These are phyloP conservation scores for Heterohyrax brucei DNA, from an alignment of 2,797 vertebrate species.

Conservation along the genomic window DNA sequence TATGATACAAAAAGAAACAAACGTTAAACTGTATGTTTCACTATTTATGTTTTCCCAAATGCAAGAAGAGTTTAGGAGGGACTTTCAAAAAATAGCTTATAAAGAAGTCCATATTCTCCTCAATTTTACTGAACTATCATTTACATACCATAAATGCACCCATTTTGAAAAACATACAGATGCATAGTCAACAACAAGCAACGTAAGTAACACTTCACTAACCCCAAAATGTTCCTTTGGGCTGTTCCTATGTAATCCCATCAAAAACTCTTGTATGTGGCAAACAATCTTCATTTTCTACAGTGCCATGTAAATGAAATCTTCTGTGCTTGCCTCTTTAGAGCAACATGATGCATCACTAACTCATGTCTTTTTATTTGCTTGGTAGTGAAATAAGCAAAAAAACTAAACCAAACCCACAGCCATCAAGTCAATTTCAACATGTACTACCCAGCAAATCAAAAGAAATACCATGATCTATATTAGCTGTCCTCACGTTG, in stretches of 20 bases:
- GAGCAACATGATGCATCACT: background rate
- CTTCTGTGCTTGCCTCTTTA: slow-evolving; percentile 19
- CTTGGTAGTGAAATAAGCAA: background rate
- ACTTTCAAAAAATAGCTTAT: slow-evolving; percentile 28
- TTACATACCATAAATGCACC: slow-evolving; percentile 1
- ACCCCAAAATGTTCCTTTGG: background rate
- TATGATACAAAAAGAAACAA: slow-evolving; percentile 45
- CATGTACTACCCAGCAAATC: too few species aligned
- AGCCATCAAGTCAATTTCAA: too few species aligned
- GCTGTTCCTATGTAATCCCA: background rate
- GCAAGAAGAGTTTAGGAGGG: slow-evolving; percentile 42
- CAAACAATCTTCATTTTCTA: background rate
- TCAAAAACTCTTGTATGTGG: background rate
- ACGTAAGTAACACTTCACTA: background rate
- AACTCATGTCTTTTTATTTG: slow-evolving; percentile 28
- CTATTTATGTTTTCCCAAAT: background rate
- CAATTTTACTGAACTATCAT: background rate
- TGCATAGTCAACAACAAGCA: background rate
- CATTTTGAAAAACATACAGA: background rate
- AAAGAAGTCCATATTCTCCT: background rate
- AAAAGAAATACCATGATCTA: background rate
- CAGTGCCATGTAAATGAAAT: background rate
- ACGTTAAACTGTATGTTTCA: background rate
- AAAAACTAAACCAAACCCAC: too few species aligned
- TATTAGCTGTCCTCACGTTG: background rate